phyloP scores from a whole-genome alignment of 2,888 invertebrate species.

The Imbricaverruca yamaguchii region DNA sequence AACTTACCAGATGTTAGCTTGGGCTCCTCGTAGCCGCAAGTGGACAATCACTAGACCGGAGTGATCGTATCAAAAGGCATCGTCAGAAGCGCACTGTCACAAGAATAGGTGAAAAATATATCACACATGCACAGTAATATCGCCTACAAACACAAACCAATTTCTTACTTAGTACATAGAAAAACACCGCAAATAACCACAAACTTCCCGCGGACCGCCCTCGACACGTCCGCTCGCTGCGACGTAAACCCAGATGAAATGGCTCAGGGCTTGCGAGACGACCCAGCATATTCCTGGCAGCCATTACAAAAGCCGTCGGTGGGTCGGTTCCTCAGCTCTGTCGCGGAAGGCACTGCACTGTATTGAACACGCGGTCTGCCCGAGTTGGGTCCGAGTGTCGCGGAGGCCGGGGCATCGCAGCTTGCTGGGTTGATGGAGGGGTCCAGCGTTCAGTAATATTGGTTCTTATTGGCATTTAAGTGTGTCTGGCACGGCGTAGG shows the following conservation, averaged over 20 bases:
- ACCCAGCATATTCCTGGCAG: slow-evolving; percentile 18
- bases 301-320: slow-evolving; percentile 14
- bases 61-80: too few relatives aligned
- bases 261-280: not conserved
- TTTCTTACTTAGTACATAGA: not conserved
- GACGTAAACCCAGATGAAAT: slow-evolving; percentile 18
- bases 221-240: slow-evolving; percentile 15
- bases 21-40: too few relatives aligned
- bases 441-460: not conserved
- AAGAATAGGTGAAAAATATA: too few relatives aligned
- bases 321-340: slow-evolving; percentile 16
- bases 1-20: too few relatives aligned
- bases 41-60: too few relatives aligned
- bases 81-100: too few relatives aligned
- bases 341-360: slow-evolving; percentile 17
- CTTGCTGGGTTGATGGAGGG: not conserved
- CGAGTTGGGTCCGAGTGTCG: not conserved
- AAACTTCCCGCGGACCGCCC: not conserved
- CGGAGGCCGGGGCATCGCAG: not conserved
- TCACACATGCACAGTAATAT: too few relatives aligned
- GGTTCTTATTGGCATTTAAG: too few relatives aligned
- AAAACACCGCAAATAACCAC: not conserved
- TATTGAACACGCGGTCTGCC: slow-evolving; percentile 14
- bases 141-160: not conserved
- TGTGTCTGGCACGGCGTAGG: too few relatives aligned